Conservation (phyloP, 2,797 vertebrate species). For the Calcarius lapponicus region DNA sequence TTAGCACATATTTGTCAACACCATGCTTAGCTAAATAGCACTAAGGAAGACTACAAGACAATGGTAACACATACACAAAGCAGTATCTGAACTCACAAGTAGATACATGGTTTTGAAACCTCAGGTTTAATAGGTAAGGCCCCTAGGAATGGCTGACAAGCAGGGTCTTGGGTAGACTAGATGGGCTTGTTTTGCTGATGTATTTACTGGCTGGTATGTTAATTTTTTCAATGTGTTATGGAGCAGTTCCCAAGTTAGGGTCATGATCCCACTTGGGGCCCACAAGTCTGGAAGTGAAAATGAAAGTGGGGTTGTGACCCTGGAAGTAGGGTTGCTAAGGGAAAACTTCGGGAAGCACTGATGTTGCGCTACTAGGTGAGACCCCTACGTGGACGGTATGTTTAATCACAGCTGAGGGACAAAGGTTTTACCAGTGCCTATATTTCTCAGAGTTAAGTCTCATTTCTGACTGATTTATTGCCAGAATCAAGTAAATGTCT, state of each 20-base stretch:
- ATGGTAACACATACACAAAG: background rate
- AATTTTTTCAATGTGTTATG: constrained; percentile 65
- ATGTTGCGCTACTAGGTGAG: constrained; percentile 41
- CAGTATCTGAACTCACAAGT: background rate
- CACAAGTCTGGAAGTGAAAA: constrained; percentile 64
- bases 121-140: background rate
- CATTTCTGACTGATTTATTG: background rate
- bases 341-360: constrained; percentile 17
- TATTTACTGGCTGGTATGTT: constrained; percentile 59
- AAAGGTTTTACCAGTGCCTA: background rate
- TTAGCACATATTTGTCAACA: constrained; percentile 54
- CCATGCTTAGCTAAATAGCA: background rate
- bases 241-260: constrained; percentile 31
- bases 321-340: constrained; percentile 42
- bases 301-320: constrained; percentile 68
- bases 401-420: constrained; percentile 19
- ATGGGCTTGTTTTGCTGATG: constrained; percentile 46
- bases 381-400: background rate
- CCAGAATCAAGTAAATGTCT: background rate
- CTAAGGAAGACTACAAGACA: background rate
- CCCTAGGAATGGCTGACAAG: background rate
- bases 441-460: background rate
- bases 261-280: constrained; percentile 61
- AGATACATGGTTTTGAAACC: background rate
- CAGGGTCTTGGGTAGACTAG: background rate